Conservation (phyloP, 2,888 invertebrate species). For the Aphidoletes aphidimyza region DNA sequence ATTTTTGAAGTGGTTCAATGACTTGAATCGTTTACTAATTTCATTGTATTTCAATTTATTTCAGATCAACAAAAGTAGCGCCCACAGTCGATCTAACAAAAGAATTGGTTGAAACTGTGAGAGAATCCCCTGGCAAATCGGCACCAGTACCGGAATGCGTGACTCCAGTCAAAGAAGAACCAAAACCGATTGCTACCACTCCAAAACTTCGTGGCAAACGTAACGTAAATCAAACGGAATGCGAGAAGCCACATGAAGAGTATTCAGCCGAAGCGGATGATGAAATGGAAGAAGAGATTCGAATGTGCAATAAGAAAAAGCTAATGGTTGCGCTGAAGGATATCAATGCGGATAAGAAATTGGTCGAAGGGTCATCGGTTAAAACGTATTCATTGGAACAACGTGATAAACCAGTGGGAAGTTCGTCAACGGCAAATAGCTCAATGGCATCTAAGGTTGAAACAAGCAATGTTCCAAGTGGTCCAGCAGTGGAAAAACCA, state of each 20-base stretch:
- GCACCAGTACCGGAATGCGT: slow-evolving; percentile 55
- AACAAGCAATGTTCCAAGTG: background rate
- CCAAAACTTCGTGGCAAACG: slow-evolving; percentile 63
- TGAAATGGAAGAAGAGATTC: slow-evolving; percentile 69
- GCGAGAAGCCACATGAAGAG: slow-evolving; percentile 68
- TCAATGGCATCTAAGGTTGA: slow-evolving; percentile 6
- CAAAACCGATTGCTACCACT: slow-evolving; percentile 62
- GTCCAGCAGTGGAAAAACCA: background rate
- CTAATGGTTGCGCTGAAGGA: slow-evolving; percentile 54
- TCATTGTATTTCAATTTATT: background rate
- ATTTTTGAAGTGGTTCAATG: background rate
- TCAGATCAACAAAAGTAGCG: background rate
- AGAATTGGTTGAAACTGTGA: background rate
- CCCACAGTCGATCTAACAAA: slow-evolving; percentile 23
- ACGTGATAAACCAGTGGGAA: background rate
- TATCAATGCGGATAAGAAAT: slow-evolving; percentile 53
- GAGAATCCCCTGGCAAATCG: background rate
- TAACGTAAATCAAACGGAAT: slow-evolving; percentile 57
- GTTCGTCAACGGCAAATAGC: background rate
- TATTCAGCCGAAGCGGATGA: slow-evolving; percentile 75
- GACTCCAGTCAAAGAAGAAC: slow-evolving; percentile 57
- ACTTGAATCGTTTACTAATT: background rate
- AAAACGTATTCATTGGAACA: slow-evolving; percentile 9
- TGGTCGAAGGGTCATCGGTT: slow-evolving; percentile 40
- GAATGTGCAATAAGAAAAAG: slow-evolving; percentile 33